Evolutionary conservation across 1,140 invertebrate species (phyloP), one percentile per base, ranked within the genome.

Genomic region (Temnothorax curvispinosus): DNA sequence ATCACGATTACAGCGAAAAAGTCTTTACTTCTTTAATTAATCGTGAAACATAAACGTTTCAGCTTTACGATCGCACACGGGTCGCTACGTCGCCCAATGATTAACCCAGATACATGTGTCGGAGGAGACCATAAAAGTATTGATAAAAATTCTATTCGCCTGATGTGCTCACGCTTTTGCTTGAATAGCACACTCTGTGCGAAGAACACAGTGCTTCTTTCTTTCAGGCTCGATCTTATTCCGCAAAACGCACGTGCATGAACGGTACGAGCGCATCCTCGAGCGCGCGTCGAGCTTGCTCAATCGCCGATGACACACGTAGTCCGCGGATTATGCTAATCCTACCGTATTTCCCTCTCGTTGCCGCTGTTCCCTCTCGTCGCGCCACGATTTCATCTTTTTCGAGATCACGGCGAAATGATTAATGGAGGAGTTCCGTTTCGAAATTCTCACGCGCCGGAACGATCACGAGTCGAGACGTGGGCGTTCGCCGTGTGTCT

Each of bases 251-350:
- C 8, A 41, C 44, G 56, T n/a, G 47, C 32, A 13, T 8, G 47
- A 71, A 75, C 47, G 13, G 69, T 32, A 41, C 47, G 47, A 72
- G 47, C 56, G 80, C 54, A 65, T 62, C 54, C 78, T 80, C 21
- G 38, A 88, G 72, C 76, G 80, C 44, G 3, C 65, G 41, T 56
- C 56, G 71, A 77, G 81, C 41, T 90, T 92, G 72, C 87, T 86
- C 90, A 90, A 92, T 89, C 67, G 71, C 21, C 89, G 78, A 90
- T 89, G 87, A 90, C 89, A 90, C 75, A 58, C 80, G 89, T 72
- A 78, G 60, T 64, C 21, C 52, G 82, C 77, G 85, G 87, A 91
- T 93, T 93, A 93, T 93, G 92, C 87, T 91, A 93, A 93, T 92
- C 75, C 21, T 62, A 60, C 62, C 75, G 58, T 69, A 60, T 69